A percentile compares a stretch with the other conserved stretches of the same genome.
Evolutionary conservation across 1,140 invertebrate genomes (phyloP).

Genomic region (Goniozus legneri): DNA sequence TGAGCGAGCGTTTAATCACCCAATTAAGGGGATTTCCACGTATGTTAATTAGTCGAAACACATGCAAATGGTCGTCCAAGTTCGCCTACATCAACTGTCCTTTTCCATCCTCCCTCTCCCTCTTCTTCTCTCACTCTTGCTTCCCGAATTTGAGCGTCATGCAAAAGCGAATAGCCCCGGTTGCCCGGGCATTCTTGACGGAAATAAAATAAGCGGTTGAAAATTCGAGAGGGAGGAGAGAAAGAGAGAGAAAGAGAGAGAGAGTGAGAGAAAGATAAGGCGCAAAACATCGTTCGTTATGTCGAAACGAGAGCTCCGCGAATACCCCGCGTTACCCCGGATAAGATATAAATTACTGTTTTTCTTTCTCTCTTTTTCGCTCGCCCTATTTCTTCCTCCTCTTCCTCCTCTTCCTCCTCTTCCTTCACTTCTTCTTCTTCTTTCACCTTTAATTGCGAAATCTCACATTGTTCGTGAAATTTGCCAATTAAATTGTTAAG

Average conservation of each 20-base stretch:
- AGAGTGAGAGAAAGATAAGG: neutral
- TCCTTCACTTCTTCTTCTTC: neutral
- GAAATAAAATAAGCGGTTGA: too few species aligned
- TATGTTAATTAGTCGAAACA: constrained; percentile 50
- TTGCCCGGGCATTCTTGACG: too few species aligned
- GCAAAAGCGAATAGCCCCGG: too few species aligned
- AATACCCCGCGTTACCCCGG: too few species aligned
- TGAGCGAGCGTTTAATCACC: constrained; percentile 37
- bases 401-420: neutral
- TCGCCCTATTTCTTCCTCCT: neutral
- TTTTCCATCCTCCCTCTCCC: constrained; percentile 21
- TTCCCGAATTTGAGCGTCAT: too few species aligned
- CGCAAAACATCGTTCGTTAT: too few species aligned
- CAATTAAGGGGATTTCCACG: constrained; percentile 46
- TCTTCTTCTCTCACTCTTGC: constrained; percentile 10
- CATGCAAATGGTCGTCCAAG: constrained; percentile 37
- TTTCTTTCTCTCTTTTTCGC: neutral
- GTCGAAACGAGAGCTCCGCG: too few species aligned
- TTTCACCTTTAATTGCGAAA: too few species aligned
- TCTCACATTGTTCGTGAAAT: too few species aligned
- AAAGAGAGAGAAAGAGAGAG: neutral
- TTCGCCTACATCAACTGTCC: too few species aligned
- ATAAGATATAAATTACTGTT: too few species aligned
- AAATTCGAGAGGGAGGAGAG: neutral
- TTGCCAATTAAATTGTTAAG: too few species aligned